Base-by-base conservation (phyloP, 1,140 invertebrate species). In the Diorhabda carinulata region DNA sequence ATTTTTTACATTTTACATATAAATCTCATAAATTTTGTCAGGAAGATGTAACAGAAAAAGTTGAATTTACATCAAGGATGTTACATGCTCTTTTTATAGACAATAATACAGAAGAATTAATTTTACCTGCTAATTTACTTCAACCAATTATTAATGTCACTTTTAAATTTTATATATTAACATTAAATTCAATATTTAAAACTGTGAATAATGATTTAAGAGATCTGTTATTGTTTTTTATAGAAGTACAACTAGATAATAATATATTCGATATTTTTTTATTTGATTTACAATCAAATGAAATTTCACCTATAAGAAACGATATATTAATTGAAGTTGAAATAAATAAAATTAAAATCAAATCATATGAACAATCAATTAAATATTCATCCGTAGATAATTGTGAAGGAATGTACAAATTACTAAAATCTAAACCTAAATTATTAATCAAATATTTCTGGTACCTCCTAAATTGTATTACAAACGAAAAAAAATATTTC, bases 61-160 rank as follows among this genome's bases (percentile, higher is more conserved):
- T 86, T 10, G 77, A 81, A 70, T 80, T 82, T 57, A 81, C 77
- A 66, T 67, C 85, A 43, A 78, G 82, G 61, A 71, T 84, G 61
- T 68, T 85, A 57, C 79, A 85, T 81, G 77, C 80, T 5, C 81
- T 79, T 74, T 78, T 82, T 66, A 75, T 74, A 68, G 72, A 72
- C 43, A 70, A 65, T 25, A 72, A 57, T 59, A 59, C 61, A 43
- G 64, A 69, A 47, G 56, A 58, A 9, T 10, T 58, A 6, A 43
- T 61, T 60, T 67, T 78, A 25, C 74, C 78, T 5, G 57, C 72
- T 3, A 52, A 68, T 10, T 64, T 76, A 45, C 57, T 79, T 41
- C 72, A 67, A 64, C 68, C 71, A 41, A 52, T 74, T 63, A 41
- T 77, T 25, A 57, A 61, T 25, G 70, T 78, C 8, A 43, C 78